Evolutionary conservation across 2,888 invertebrate genomes (phyloP).

Genomic region (Ectobius pallidus): DNA sequence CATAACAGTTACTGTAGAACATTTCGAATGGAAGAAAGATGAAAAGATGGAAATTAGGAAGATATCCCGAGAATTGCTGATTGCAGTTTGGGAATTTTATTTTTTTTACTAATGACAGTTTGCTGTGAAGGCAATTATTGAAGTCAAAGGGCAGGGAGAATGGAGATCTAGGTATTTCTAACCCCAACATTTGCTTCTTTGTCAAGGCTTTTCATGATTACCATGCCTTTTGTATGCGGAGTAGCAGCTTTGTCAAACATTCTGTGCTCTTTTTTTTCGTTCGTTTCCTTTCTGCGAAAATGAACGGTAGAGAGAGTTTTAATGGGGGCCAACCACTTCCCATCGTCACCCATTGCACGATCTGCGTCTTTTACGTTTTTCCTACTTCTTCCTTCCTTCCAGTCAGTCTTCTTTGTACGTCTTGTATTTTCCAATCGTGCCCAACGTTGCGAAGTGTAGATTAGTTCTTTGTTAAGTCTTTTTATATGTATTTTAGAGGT

Average conservation of each 20-base stretch:
- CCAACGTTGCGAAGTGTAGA: not conserved
- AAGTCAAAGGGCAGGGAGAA: too few species aligned
- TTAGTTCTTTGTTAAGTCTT: not conserved
- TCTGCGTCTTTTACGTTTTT: not conserved
- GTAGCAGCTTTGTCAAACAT: not conserved
- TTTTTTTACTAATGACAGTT: not conserved
- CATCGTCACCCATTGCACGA: not conserved
- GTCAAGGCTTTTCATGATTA: not conserved
- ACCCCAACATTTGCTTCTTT: not conserved
- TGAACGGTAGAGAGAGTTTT: not conserved
- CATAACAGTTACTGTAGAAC: too few species aligned
- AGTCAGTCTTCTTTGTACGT: not conserved
- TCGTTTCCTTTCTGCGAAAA: not conserved
- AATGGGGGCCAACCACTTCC: not conserved
- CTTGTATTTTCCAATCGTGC: not conserved
- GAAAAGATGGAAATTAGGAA: not conserved
- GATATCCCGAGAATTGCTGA: not conserved
- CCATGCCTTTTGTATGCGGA: not conserved
- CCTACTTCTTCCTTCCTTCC: not conserved
- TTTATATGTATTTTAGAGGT: too few species aligned
- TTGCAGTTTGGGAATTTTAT: not conserved
- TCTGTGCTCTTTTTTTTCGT: not conserved
- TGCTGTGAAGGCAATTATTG: not conserved
- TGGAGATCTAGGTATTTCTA: not conserved
- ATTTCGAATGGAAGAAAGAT: too few species aligned